phyloP scores from a whole-genome alignment of 92 coral and sea anemone genomes.

The Epizoanthus scotinus region DNA sequence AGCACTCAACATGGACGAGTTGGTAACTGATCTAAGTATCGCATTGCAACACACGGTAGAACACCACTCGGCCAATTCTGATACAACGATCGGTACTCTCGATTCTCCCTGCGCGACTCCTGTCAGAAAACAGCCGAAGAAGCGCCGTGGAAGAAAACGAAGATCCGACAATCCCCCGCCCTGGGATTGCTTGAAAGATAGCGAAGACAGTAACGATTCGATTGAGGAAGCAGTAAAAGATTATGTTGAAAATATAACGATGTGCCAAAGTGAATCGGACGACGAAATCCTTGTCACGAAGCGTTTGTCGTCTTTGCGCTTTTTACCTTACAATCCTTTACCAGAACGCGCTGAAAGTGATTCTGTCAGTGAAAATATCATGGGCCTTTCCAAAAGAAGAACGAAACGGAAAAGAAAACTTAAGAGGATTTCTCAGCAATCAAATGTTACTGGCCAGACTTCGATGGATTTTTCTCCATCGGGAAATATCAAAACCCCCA shows the following conservation, averaged over 20 bases:
- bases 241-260: conserved; percentile 91
- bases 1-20: conserved; percentile 65
- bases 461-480: conserved; percentile 38
- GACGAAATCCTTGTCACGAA: conserved; percentile 68
- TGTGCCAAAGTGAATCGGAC: conserved; percentile 91
- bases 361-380: conserved; percentile 61
- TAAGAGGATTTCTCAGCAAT: conserved; percentile 60
- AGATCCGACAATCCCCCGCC: conserved; percentile 80
- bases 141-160: conserved; percentile 88
- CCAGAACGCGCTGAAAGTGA: conserved; percentile 90
- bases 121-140: conserved; percentile 70
- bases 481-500: conserved; percentile 18
- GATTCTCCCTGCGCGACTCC: conserved; percentile 89
- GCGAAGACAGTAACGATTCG: conserved; percentile 95
- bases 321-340: conserved; percentile 71
- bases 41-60: conserved; percentile 80
- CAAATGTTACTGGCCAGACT: conserved; percentile 17
- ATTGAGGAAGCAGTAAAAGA: conserved; percentile 94
- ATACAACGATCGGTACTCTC: conserved; percentile 79
- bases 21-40: conserved; percentile 74
- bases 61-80: conserved; percentile 82
- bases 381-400: conserved; percentile 69
- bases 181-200: conserved; percentile 77
- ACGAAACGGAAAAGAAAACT: conserved; percentile 84
- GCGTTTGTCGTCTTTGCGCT: conserved; percentile 66